These are phyloP conservation scores for Cheilosia variabilis DNA, from an alignment of 2,888 invertebrate species.

Conservation along the genomic window DNA sequence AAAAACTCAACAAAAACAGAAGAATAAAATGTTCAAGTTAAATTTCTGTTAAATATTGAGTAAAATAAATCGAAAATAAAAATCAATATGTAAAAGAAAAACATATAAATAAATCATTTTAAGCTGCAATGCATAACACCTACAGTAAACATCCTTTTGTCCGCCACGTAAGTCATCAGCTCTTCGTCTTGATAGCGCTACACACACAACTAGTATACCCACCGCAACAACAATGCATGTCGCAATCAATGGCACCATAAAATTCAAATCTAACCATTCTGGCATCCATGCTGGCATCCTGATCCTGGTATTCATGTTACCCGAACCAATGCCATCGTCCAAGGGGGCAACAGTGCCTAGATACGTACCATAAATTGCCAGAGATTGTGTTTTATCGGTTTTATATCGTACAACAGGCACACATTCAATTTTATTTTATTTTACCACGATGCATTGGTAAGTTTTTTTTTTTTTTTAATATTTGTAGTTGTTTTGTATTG, in stretches of 20 bases:
- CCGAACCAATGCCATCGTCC: conserved; percentile 84
- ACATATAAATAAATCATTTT: conserved; percentile 15
- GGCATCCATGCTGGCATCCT: conserved; percentile 90
- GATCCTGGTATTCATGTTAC: conserved; percentile 84
- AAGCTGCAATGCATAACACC: conserved; percentile 84
- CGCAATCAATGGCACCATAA: conserved; percentile 94
- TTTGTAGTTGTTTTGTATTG: conserved; percentile 64
- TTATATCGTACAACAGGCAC: conserved; percentile 73
- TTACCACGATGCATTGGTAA: conserved; percentile 74
- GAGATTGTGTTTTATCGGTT: conserved; percentile 35
- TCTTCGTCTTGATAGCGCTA: conserved; percentile 92
- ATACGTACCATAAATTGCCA: conserved; percentile 56
- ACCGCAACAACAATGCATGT: conserved; percentile 95
- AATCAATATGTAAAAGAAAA: conserved; percentile 24
- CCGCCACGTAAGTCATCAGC: conserved; percentile 92
- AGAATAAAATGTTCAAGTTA: conserved; percentile 64
- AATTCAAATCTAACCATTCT: conserved; percentile 94
- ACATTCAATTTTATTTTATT: conserved; percentile 62
- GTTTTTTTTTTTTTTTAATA: conserved; percentile 24
- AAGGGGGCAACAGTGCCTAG: conserved; percentile 93
- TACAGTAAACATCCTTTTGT: conserved; percentile 90
- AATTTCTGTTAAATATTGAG: conserved; percentile 44
- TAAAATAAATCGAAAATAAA: conserved; percentile 39
- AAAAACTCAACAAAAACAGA: conserved; percentile 71
- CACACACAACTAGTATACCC: conserved; percentile 95